Base-by-base conservation (phyloP, 2,113 vertebrate species). In the Apeltes quadracus region DNA sequence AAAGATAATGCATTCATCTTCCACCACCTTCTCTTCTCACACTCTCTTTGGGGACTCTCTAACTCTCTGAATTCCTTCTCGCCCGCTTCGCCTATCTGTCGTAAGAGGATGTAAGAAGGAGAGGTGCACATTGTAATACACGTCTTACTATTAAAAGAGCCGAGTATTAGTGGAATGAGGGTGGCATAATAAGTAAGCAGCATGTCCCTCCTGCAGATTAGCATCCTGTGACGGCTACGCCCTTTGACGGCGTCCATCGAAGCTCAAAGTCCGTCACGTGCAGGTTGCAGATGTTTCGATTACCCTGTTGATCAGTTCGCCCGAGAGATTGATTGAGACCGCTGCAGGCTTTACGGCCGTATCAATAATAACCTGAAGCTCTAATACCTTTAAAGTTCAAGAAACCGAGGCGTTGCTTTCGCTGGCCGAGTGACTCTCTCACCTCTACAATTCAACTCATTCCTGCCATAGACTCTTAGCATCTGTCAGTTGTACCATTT, bases 51-150 rank as follows among this genome's bases (percentile, higher is more conserved):
- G 90, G 83, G 82, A 90, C 68, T 72, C 79, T 81, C 69, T 69
- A 50, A 34, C 84, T 80, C 77, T 75, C 66, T 70, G 76, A 84
- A 84, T 84, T 84, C 82, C 61, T n/a, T 76, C 76, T 61, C 50
- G 29, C 41, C 66, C 74, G 82, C 79, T 54, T 84, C 71, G 10
- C 68, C 61, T 41, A 20, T 80, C 84, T 91, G 88, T 88, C 56
- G 88, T 90, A 90, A 90, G 85, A 89, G 61, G n/a, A 72, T 85
- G 88, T 89, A 90, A 91, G 89, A 90, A n/a, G 80, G 58, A 84
- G 84, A 85, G 71, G 76, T 69, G 75, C 82, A 83, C 75, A 58
- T 67, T 72, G 87, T 86, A 88, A 86, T 62, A 74, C 65, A 59
- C 67, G 61, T 84, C 72, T 71, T 29, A 61, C 38, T 58, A 56